Evolutionary conservation across 1,140 invertebrate genomes (phyloP), one percentile per base, ranked within the genome.

Genomic region (Drosophila kurseongensis): DNA sequence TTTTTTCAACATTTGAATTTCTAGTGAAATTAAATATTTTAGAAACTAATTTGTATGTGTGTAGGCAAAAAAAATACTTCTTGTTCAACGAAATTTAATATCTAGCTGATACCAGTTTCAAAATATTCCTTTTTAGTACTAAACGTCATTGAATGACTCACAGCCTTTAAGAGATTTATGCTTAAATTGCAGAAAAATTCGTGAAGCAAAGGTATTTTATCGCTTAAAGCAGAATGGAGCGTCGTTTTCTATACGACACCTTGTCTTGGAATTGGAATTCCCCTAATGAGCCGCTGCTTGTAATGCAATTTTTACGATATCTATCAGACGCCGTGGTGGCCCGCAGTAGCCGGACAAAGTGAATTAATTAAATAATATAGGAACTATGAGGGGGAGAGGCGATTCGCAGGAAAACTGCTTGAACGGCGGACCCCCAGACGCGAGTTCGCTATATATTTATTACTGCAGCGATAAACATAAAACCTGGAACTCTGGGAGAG

Each of bases 271-370:
- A 54, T 60, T 67, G 58, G 78, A 63, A 85, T 86, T 86, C 65
- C 78, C 78, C 56, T 88, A 86, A 86, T 75, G 78, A 81, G 68
- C 52, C 55, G 27, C 35, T 35, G 60, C 38, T 44, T 77, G 76
- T 83, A 83, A 75, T 78, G 83, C 69, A 82, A 61, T 75, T 86
- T 88, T 82, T 82, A 88, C 50, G 78, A 88, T 82, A 88, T 86
- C 62, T 69, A 52, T 79, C 65, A 86, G 86, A 68, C 78, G 82
- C 78, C 83, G n/a, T 44, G 68, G 68, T 67, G 83, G 35, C 66
- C 63, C 56, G 45, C 58, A 45, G 66, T 47, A 62, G 82, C 58
- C 47, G 18, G 29, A 42, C 42, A 54, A 61, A 66, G 63, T 63
- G 69, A 80, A 88, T 91, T 88, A 86, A 90, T 86, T 90, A 79